Conservation (phyloP, 1,140 invertebrate species). For the Drosophila tristis region DNA sequence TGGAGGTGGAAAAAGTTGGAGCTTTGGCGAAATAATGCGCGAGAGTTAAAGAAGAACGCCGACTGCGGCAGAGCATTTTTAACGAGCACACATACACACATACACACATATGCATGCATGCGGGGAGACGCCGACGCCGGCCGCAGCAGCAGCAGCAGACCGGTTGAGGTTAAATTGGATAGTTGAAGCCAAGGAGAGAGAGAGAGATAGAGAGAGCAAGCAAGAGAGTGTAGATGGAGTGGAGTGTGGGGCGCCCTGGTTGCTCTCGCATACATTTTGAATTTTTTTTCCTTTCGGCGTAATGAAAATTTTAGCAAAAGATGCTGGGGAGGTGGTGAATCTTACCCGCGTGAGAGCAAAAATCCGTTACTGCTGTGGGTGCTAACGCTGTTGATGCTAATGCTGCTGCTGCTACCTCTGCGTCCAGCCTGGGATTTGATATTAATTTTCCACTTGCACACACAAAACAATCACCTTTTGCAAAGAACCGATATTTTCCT, state of each 20-base stretch:
- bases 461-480: slow-evolving; percentile 28
- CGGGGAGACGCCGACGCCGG: slow-evolving; percentile 58
- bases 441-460: slow-evolving; percentile 52
- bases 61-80: slow-evolving; percentile 54
- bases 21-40: slow-evolving; percentile 72
- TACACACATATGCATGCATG: slow-evolving; percentile 54
- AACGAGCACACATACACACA: slow-evolving; percentile 59
- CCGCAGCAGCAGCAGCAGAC: slow-evolving; percentile 71
- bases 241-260: slow-evolving; percentile 24
- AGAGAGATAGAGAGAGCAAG: slow-evolving; percentile 22
- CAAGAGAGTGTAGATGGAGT: slow-evolving; percentile 46
- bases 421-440: slow-evolving; percentile 50
- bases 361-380: slow-evolving; percentile 64
- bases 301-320: slow-evolving; percentile 73
- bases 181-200: slow-evolving; percentile 49
- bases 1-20: slow-evolving; percentile 59
- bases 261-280: slow-evolving; percentile 74
- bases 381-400: slow-evolving; percentile 36
- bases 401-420: slow-evolving; percentile 40
- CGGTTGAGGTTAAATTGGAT: slow-evolving; percentile 82
- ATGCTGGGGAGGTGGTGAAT: slow-evolving; percentile 12
- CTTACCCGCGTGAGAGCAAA: slow-evolving; percentile 69
- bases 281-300: slow-evolving; percentile 67
- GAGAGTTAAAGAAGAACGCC: slow-evolving; percentile 75
- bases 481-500: no score